Conservation (phyloP, 2,797 vertebrate genomes). For the Acestrorhynchus altus region DNA sequence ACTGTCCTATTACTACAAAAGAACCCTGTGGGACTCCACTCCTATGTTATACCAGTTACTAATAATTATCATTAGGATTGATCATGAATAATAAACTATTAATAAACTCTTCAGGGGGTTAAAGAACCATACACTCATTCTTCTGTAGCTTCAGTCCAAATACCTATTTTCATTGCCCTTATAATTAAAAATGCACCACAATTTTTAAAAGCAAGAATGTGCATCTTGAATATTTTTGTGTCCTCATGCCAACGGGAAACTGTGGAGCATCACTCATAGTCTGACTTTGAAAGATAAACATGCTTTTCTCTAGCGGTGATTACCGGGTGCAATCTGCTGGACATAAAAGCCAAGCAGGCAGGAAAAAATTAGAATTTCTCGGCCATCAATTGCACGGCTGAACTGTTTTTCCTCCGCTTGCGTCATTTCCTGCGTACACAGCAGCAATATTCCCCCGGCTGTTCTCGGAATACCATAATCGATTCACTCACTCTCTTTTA, state of each 20-base stretch:
- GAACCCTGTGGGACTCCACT: no score
- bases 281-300: background rate
- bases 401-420: slow-evolving; percentile 10
- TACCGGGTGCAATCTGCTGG: background rate
- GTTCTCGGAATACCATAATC: slow-evolving; percentile 53
- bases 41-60: no score
- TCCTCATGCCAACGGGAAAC: background rate
- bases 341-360: background rate
- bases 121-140: no score
- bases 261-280: background rate
- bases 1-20: no score
- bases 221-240: background rate
- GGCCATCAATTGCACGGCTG: background rate
- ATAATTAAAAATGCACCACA: no score
- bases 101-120: no score
- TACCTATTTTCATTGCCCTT: no score
- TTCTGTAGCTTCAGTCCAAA: no score
- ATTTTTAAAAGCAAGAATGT: no score
- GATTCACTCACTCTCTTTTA: slow-evolving; percentile 66
- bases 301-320: background rate
- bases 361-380: slow-evolving; percentile 3
- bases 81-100: no score
- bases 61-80: no score
- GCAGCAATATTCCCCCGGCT: slow-evolving; percentile 8
- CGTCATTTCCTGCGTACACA: slow-evolving; percentile 24